Conservation (phyloP, 2,797 vertebrate genomes). For the Mormyrus proboscirostris region DNA sequence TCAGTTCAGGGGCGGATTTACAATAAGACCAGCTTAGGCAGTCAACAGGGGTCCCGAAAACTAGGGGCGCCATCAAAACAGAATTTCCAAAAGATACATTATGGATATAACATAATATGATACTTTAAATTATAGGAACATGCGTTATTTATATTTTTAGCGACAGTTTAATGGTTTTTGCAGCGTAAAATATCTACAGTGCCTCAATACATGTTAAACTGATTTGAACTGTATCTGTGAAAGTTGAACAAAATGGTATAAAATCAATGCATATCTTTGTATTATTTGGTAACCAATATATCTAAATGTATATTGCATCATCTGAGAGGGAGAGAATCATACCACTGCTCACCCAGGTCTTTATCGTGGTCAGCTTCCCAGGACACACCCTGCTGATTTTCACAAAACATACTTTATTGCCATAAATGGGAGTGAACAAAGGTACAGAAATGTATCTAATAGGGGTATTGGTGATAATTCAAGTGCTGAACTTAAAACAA, state of each 20-base stretch:
- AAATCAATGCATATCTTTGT: neutral
- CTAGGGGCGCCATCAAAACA: neutral
- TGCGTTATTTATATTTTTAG: no score
- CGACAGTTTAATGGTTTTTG: neutral
- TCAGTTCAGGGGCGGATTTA: neutral
- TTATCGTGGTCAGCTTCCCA: neutral
- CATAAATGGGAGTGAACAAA: neutral
- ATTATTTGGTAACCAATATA: neutral
- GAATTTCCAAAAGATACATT: neutral
- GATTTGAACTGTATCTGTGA: neutral
- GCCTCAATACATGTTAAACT: neutral
- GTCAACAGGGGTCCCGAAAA: neutral
- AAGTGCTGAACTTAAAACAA: neutral
- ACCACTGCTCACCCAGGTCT: neutral
- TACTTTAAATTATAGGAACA: no score
- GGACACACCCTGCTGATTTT: neutral
- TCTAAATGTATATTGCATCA: neutral
- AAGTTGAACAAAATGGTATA: neutral
- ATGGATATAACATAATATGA: no score
- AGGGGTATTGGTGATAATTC: neutral
- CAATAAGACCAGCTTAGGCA: neutral
- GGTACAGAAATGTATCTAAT: neutral
- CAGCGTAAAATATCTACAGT: neutral
- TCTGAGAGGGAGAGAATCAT: neutral
- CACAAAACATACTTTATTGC: neutral